Conservation (phyloP, 2,888 invertebrate species). For the Physocephala rufipes region DNA sequence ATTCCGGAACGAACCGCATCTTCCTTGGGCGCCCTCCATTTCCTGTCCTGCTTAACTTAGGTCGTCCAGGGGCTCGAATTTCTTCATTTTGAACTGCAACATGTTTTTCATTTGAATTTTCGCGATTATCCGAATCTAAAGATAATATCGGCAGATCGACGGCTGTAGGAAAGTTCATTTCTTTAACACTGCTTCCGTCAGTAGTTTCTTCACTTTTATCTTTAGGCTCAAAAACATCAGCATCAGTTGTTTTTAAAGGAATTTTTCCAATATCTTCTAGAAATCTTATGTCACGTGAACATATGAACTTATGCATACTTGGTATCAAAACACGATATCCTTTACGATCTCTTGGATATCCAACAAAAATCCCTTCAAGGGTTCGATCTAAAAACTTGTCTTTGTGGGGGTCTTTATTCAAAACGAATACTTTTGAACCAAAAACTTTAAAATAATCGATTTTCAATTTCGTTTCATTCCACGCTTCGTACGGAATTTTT, state of each 20-base stretch:
- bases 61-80: conserved; percentile 27
- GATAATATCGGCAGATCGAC: background rate
- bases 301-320: conserved; percentile 19
- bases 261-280: background rate
- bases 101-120: background rate
- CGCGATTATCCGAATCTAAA: background rate
- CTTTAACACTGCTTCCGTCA: background rate
- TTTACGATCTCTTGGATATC: conserved; percentile 38
- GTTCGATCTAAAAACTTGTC: conserved; percentile 32
- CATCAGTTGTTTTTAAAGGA: conserved; percentile 34
- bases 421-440: conserved; percentile 55
- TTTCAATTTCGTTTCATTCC: conserved; percentile 43
- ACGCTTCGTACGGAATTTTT: background rate
- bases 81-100: background rate
- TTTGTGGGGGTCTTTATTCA: conserved; percentile 35
- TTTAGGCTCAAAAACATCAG: conserved; percentile 44
- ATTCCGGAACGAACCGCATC: conserved; percentile 38
- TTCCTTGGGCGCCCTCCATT: conserved; percentile 33
- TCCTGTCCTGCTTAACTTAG: conserved; percentile 21
- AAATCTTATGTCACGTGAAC: conserved; percentile 36
- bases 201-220: background rate
- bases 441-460: conserved; percentile 57
- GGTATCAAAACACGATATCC: conserved; percentile 37
- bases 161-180: background rate
- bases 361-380: conserved; percentile 38